phyloP scores from a whole-genome alignment of 2,797 vertebrate genomes.

The Melanotaenia nigrans region DNA sequence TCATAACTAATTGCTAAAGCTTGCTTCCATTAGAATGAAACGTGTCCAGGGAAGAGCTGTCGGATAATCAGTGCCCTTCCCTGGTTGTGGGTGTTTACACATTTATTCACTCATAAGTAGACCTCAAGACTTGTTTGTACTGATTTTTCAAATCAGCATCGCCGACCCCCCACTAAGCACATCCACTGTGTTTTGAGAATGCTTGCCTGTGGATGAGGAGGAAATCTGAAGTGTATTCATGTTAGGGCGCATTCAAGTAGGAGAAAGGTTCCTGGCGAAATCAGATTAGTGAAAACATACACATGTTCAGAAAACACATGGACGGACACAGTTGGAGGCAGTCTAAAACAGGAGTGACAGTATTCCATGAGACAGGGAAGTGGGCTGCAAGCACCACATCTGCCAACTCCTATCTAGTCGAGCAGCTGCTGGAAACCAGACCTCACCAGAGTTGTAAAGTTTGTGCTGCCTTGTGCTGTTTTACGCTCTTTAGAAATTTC shows the following conservation, averaged over 20 bases:
- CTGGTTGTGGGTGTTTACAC: constrained; percentile 11
- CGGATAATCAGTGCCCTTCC: background rate
- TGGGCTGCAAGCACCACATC: constrained; percentile 56
- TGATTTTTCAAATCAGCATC: constrained; percentile 36
- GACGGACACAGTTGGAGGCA: constrained; percentile 61
- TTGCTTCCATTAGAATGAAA: constrained; percentile 29
- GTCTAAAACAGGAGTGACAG: constrained; percentile 41
- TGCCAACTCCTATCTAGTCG: constrained; percentile 63
- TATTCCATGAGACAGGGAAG: constrained; percentile 69
- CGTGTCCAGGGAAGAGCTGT: constrained; percentile 5
- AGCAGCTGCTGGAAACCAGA: constrained; percentile 49
- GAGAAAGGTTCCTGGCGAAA: constrained; percentile 48
- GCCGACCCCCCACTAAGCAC: background rate
- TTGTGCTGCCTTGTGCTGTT: constrained; percentile 18
- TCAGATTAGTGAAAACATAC: constrained; percentile 34
- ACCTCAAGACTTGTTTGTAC: constrained; percentile 27
- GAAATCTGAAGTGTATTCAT: constrained; percentile 58
- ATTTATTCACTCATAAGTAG: constrained; percentile 10
- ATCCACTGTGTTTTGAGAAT: background rate
- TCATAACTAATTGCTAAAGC: constrained; percentile 40
- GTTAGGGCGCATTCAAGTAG: constrained; percentile 37
- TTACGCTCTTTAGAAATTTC: constrained; percentile 16
- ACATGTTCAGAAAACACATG: constrained; percentile 19
- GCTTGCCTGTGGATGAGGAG: constrained; percentile 18
- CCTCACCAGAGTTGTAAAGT: constrained; percentile 43